These are phyloP conservation scores for Telmatherina bonti DNA, from an alignment of 2,797 vertebrate species.

Conservation along the genomic window DNA sequence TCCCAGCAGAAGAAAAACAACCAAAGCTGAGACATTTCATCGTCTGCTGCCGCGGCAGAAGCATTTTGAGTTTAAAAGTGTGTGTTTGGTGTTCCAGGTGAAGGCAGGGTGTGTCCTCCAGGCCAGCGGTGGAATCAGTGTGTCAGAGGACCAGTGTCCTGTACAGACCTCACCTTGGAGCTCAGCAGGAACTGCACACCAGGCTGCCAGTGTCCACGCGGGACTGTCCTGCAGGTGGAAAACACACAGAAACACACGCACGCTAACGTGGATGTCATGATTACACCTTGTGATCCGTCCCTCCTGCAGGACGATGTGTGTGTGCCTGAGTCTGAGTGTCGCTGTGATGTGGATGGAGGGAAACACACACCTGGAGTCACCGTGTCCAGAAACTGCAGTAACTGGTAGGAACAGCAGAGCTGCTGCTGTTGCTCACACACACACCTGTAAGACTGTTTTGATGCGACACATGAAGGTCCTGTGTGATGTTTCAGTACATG, in stretches of 20 bases:
- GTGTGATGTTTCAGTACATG: slow-evolving; percentile 81
- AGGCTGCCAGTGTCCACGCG: slow-evolving; percentile 86
- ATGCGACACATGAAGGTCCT: too few species aligned
- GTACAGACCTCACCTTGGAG: slow-evolving; percentile 79
- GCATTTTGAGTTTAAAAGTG: not conserved
- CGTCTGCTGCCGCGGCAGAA: too few species aligned
- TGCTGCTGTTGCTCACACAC: not conserved
- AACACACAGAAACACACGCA: fast-evolving
- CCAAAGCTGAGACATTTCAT: too few species aligned
- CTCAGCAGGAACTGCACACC: slow-evolving; percentile 77
- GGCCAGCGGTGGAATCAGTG: slow-evolving; percentile 86
- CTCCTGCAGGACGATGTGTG: slow-evolving; percentile 82
- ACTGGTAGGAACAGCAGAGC: slow-evolving; percentile 78
- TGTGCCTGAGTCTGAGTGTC: slow-evolving; percentile 81
- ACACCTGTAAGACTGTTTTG: too few species aligned
- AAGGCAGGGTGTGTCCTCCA: slow-evolving; percentile 74
- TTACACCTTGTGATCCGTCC: not conserved
- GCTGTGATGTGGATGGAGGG: slow-evolving; percentile 79
- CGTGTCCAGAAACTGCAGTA: slow-evolving; percentile 83
- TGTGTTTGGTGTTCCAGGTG: slow-evolving; percentile 63
- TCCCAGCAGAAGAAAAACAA: too few species aligned
- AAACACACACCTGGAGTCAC: slow-evolving; percentile 77
- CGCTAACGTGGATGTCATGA: not conserved
- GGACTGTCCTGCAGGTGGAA: slow-evolving; percentile 82
- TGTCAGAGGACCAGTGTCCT: slow-evolving; percentile 78